These are phyloP conservation scores for Myocastor coypus DNA, from an alignment of 2,113 vertebrate species.

Conservation along the genomic window DNA sequence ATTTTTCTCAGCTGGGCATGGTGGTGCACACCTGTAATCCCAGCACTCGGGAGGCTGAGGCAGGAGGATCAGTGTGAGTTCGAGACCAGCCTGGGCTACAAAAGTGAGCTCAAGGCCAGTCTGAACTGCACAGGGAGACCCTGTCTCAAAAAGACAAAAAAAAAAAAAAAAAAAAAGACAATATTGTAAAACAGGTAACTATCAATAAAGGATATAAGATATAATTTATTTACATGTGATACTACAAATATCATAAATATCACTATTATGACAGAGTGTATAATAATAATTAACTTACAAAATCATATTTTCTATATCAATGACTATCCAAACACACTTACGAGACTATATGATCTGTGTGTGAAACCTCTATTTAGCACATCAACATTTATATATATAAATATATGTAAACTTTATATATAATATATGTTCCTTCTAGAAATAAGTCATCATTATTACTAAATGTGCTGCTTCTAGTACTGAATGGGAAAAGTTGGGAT, in stretches of 20 bases:
- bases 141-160: too few relatives aligned
- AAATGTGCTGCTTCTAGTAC: background rate
- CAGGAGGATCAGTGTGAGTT: too few relatives aligned
- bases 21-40: too few relatives aligned
- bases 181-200: constrained; percentile 6
- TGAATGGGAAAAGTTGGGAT: background rate
- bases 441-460: constrained; percentile 25
- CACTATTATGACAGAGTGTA: background rate
- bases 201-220: background rate
- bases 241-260: background rate
- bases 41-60: too few relatives aligned
- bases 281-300: constrained; percentile 22
- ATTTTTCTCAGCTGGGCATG: too few relatives aligned
- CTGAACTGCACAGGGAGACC: too few relatives aligned
- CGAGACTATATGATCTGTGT: background rate
- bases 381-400: background rate
- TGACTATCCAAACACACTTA: background rate
- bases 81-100: too few relatives aligned
- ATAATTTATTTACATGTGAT: background rate
- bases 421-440: too few relatives aligned
- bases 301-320: constrained; percentile 15
- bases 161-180: too few relatives aligned
- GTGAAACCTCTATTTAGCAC: constrained; percentile 14
- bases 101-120: too few relatives aligned
- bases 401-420: too few relatives aligned